Base-by-base conservation (phyloP, 1,140 invertebrate genomes). In the Tetragonula clypearis region DNA sequence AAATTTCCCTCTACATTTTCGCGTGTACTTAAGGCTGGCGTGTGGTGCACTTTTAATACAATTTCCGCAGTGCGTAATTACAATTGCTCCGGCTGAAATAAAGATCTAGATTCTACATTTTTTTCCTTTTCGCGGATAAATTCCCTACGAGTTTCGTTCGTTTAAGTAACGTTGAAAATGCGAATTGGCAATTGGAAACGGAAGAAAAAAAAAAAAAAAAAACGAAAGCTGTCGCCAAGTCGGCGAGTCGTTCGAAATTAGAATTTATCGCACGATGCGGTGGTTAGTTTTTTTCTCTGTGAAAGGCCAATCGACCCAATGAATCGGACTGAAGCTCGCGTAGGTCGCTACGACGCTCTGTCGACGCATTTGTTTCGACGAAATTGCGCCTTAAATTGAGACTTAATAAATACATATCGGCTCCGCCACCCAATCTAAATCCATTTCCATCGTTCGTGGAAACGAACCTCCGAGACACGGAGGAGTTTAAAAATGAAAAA, bases 271-370 rank as follows among this genome's bases (percentile, higher is more conserved):
- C 41, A 23, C 12, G 55, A 30, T n/a, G 3, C 30, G 30, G 30
- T 56, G 21, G 26, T 69, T 75, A 21, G 60, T 84, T 89, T n/a
- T n/a, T n/a, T n/a, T 71, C 84, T 73, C 41, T 55, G 66, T 78
- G 77, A 89, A 89, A 84, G 55, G 19, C 79, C 80, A 84, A 86
- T 86, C 80, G 62, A 53, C 60, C 89, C 60, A 83, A 89, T 86
- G 77, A 89, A 86, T 89, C 84, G 21, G 85, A 86, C 77, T 82
- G 74, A 53, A 68, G 55, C 15, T 65, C 19, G 76, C 56, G 85
- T 84, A 75, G 65, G 73, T 17, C 74, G 58, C 74, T 82, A 35
- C 65, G 49, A 73, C 78, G 56, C 69, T 62, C 49, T 60, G 55
- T 76, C 78, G 62, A 82, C 69, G 53, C 80, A 68, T 78, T 82